Evolutionary conservation across 2,888 invertebrate species (phyloP), one percentile per base, ranked within the genome.

Genomic region (Drosophila atroscutellata): DNA sequence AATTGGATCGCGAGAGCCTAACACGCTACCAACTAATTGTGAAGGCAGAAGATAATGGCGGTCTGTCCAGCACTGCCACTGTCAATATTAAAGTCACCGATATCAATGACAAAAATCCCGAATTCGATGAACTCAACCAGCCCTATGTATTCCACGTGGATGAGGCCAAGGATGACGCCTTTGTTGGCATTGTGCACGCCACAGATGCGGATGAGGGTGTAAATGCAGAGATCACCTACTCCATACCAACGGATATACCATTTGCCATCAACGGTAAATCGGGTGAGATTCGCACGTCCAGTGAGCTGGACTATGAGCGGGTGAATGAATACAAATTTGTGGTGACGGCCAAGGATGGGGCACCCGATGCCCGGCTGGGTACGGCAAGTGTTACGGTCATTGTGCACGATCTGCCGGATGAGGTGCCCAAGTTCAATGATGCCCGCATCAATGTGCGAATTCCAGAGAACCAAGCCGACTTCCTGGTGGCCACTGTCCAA

Each of bases 91-190:
- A 96, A 91, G 97, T 98, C 2, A 97, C 97, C 0, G 98, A 98
- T 86, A 97, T 98, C 73, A 98, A 98, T 91, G 98, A 98, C 90
- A 97, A 98, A 88, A 98, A 97, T 92, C 98, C 98, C 0, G 97
- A 96, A 90, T 98, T 98, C 89, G 95, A 96, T n/a, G 95, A 95
- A 60, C 90, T 91, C 1, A 95, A 94, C 26, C 94, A 96, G 75
- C 97, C 97, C 0, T 98, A 98, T 87, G 93, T 95, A 47, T 98
- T 98, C 92, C 94, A 95, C n/a, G 96, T 97, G 0, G 96, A 96
- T 91, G 97, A 97, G 94, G 97, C 95, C 52, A 90, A 93, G 7
- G 87, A 93, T 0, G 94, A 94, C 34, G 94, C 94, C 32, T 93
- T 94, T 20, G 95, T 98, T 1, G 98, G 98, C 3, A 95, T 95